Percentiles rank a stretch among this genome's conserved stretches.
Evolutionary conservation across 2,888 invertebrate genomes (phyloP).

Genomic region (Oegoconia quadripuncta): DNA sequence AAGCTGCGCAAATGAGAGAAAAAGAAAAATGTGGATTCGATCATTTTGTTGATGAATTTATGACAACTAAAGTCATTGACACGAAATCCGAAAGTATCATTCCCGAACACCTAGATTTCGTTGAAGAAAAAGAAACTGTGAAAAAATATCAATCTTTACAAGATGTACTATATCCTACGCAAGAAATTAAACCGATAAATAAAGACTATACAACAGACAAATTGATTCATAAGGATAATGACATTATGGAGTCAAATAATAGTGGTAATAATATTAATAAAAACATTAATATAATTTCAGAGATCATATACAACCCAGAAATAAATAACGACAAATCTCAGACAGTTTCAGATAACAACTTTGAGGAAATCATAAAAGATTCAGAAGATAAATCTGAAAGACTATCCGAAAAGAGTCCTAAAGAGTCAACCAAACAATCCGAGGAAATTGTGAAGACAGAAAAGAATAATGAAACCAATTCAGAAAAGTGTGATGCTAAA

Average conservation of each 20-base stretch:
- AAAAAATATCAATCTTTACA: slow-evolving; percentile 21
- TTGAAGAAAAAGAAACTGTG: slow-evolving; percentile 17
- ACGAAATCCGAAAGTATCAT: slow-evolving; percentile 17
- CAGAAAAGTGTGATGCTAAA: background rate
- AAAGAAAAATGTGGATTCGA: slow-evolving; percentile 35
- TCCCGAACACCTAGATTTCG: slow-evolving; percentile 15
- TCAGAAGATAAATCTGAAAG: background rate
- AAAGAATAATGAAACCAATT: background rate
- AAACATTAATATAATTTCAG: no score
- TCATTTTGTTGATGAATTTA: slow-evolving; percentile 15
- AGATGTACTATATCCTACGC: slow-evolving; percentile 52
- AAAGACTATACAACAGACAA: slow-evolving; percentile 26
- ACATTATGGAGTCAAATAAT: background rate
- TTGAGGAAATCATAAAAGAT: background rate
- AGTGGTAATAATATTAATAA: background rate
- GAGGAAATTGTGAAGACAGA: background rate
- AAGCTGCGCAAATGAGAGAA: slow-evolving; percentile 58
- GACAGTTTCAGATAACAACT: background rate
- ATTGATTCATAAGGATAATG: slow-evolving; percentile 3
- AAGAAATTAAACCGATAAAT: slow-evolving; percentile 51
- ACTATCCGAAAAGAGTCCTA: slow-evolving; percentile 3
- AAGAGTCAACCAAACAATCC: background rate
- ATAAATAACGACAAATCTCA: background rate
- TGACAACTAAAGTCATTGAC: slow-evolving; percentile 18
- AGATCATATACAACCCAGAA: no score